Conservation (phyloP, 2,113 vertebrate species). For the Nothobranchius furzeri region DNA sequence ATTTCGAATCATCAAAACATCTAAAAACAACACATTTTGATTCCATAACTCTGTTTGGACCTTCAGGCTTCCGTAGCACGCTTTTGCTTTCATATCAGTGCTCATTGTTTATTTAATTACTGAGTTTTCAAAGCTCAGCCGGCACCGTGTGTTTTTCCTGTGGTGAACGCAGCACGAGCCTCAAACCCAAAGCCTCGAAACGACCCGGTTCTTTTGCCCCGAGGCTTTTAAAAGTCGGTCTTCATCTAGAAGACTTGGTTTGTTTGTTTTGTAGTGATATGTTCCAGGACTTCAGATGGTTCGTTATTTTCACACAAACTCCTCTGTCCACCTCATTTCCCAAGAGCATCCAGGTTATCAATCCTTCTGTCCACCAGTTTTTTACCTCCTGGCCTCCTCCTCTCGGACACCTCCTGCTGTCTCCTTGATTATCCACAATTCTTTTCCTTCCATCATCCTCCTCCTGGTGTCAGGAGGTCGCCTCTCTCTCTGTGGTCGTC, state of each 20-base stretch:
- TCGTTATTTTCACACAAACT: not conserved
- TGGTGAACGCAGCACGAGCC: not conserved
- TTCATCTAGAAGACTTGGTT: not conserved
- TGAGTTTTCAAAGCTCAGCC: too few species aligned
- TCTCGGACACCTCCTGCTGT: conserved; percentile 36
- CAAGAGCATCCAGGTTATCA: conserved; percentile 8
- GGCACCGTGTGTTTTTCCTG: too few species aligned
- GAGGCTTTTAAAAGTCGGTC: not conserved
- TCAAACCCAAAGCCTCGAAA: not conserved
- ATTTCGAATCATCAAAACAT: too few species aligned
- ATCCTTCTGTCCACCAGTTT: conserved; percentile 26
- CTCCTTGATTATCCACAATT: conserved; percentile 50
- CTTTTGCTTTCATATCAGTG: too few species aligned
- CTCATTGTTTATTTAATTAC: too few species aligned
- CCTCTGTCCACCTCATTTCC: conserved; percentile 1
- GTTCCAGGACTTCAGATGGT: not conserved
- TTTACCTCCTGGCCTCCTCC: conserved; percentile 32
- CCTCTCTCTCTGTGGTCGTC: conserved; percentile 35
- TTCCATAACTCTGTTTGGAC: too few species aligned
- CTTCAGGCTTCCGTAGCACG: too few species aligned
- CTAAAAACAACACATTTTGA: too few species aligned
- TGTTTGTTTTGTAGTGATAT: not conserved
- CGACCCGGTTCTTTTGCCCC: not conserved
- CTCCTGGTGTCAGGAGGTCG: conserved; percentile 42
- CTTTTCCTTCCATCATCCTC: conserved; percentile 42